Evolutionary conservation across 2,797 vertebrate species (phyloP).

Genomic region (Gymnopithys bicolor): DNA sequence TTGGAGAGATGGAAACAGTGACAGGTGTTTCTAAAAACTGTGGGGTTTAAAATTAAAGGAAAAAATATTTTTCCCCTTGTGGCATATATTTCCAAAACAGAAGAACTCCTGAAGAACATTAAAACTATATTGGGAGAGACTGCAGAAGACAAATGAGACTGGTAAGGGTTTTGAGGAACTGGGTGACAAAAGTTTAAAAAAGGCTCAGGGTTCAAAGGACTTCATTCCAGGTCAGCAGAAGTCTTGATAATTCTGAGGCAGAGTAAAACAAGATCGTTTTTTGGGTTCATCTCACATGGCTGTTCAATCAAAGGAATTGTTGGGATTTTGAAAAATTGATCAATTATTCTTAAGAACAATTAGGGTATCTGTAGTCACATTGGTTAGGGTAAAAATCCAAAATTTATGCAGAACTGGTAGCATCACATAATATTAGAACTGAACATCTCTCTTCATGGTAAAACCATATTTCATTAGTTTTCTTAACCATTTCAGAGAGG

Average conservation of each 20-base stretch:
- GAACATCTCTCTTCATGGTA: background rate
- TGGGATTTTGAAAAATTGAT: background rate
- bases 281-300: background rate
- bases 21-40: constrained; percentile 71
- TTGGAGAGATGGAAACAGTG: constrained; percentile 64
- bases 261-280: background rate
- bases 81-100: background rate
- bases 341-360: background rate
- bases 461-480: background rate
- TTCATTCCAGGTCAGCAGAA: background rate
- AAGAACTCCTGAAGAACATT: background rate
- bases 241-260: background rate
- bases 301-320: background rate
- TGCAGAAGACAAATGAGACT: background rate
- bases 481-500: background rate
- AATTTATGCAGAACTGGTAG: background rate
- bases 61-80: background rate
- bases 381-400: background rate
- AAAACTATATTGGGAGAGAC: background rate
- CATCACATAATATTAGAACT: background rate
- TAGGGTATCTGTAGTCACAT: background rate
- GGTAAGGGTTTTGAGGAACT: background rate
- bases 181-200: background rate
- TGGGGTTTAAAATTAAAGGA: constrained; percentile 53
- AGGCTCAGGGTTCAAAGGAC: background rate